Evolutionary conservation across 2,888 invertebrate species (phyloP), one percentile per base, ranked within the genome.

Genomic region (Athrips mouffetella): DNA sequence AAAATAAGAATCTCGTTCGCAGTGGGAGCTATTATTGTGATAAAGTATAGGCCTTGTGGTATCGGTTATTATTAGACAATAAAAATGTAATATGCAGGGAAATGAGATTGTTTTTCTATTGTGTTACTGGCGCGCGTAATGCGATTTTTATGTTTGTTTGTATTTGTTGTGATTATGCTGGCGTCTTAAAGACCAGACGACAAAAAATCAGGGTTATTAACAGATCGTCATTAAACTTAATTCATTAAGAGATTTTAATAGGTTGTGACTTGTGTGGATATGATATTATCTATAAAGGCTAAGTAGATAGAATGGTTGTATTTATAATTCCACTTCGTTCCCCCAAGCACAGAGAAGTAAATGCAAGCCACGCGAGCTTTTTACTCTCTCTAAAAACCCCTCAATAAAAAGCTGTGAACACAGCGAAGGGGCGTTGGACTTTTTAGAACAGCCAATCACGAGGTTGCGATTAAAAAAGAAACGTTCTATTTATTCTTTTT

Each of bases 371-470:
- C 8, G 16, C 5, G 27, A 2, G n/a, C 6, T 45, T 37, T 30
- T 11, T 37, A 13, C 4, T 7, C 15, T 18, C 2, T 29, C 61
- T 65, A 73, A 69, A 64, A 76, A 70, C 57, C 54, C 50, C 48
- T 48, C 48, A 25, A 63, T 65, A 74, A 76, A 78, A 79, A 73
- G 51, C 53, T 48, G 6, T 37, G 30, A 58, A 63, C 66, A 67
- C 67, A 73, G 52, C 42, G 59, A 64, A 76, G 80, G 83, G 83
- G 86, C 81, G 81, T 71, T 48, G 58, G 70, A 70, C 78, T 84
- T 87, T 85, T 86, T 86, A 69, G 65, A 58, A 60, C 60, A 50
- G 57, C 87, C 87, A 88, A 87, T 87, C 58, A 65, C 67, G 53
- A 62, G 51, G 55, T 54, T 40, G 55, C 59, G 65, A 65, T 71